Percentiles rank a stretch among this genome's conserved stretches.
phyloP scores from a whole-genome alignment of 2,797 vertebrate genomes.

The Hybognathus amarus region DNA sequence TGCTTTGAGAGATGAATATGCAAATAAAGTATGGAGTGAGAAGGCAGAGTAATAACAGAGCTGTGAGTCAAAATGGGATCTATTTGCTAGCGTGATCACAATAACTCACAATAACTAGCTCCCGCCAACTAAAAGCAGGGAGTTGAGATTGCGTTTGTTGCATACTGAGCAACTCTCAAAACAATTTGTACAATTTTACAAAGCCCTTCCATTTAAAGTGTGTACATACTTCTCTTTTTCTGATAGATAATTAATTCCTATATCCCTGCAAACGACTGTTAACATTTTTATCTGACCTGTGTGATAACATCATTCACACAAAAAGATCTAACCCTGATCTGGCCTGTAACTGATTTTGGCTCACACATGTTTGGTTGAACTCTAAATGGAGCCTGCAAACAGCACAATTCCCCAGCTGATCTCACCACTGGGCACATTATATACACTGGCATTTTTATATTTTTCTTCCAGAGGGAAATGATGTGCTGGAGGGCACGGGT shows the following conservation, averaged over 20 bases:
- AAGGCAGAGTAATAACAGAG: slow-evolving; percentile 81
- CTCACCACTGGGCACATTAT: slow-evolving; percentile 76
- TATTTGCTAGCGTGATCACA: slow-evolving; percentile 54
- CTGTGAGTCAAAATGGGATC: slow-evolving; percentile 81
- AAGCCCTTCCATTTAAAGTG: slow-evolving; percentile 17
- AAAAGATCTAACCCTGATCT: slow-evolving; percentile 4
- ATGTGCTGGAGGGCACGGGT: slow-evolving; percentile 82
- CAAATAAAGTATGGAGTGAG: slow-evolving; percentile 75
- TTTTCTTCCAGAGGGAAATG: slow-evolving; percentile 87
- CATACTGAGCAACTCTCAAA: slow-evolving; percentile 45
- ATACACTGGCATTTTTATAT: slow-evolving; percentile 77
- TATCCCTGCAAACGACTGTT: slow-evolving; percentile 16
- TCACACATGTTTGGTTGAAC: slow-evolving; percentile 70
- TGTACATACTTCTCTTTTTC: background rate
- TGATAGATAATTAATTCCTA: slow-evolving; percentile 9
- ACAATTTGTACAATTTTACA: slow-evolving; percentile 38
- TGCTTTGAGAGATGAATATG: slow-evolving; percentile 82
- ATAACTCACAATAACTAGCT: slow-evolving; percentile 58
- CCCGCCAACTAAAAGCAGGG: slow-evolving; percentile 20
- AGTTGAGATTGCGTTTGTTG: slow-evolving; percentile 36
- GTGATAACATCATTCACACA: slow-evolving; percentile 17
- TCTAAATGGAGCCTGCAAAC: slow-evolving; percentile 76
- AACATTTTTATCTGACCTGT: slow-evolving; percentile 18
- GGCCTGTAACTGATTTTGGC: slow-evolving; percentile 77
- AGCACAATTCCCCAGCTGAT: slow-evolving; percentile 79